Conservation (phyloP, 37 sponge, comb jelly and placozoan species). For the Corticium candelabrum region DNA sequence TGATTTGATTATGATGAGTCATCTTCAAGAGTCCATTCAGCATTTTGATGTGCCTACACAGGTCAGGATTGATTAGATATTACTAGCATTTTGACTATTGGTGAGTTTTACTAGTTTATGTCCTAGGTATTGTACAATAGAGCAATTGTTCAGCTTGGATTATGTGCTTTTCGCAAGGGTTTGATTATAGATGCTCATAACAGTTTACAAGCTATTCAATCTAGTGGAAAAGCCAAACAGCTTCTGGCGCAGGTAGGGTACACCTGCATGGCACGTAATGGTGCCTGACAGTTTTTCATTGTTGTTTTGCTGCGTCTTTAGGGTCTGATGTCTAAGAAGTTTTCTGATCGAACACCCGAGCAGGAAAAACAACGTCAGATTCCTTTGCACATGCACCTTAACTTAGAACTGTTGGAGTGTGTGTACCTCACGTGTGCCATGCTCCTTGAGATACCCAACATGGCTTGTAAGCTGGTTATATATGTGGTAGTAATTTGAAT, state of each 20-base stretch:
- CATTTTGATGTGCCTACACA: constrained; percentile 82
- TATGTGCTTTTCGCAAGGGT: constrained; percentile 97
- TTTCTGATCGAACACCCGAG: constrained; percentile 70
- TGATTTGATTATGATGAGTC: constrained; percentile 90
- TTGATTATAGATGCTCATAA: constrained; percentile 91
- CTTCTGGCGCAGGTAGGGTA: constrained; percentile 84
- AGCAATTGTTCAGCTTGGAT: constrained; percentile 89
- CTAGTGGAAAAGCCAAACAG: constrained; percentile 79
- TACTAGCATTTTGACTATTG: not conserved
- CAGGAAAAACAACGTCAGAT: constrained; percentile 84
- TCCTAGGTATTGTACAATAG: constrained; percentile 95
- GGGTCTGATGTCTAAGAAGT: constrained; percentile 47
- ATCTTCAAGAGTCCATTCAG: constrained; percentile 87
- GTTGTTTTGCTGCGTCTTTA: not conserved
- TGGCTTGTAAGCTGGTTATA: constrained; percentile 56
- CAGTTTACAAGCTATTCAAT: constrained; percentile 85
- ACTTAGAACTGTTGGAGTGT: constrained; percentile 98
- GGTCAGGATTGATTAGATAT: constrained; percentile 24
- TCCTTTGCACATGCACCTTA: constrained; percentile 99
- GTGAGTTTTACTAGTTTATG: constrained; percentile 32
- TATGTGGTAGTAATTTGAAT: not conserved
- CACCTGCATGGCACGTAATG: not conserved
- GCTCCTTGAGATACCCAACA: constrained; percentile 94
- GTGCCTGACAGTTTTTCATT: too few relatives aligned
- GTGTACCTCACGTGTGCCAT: constrained; percentile 96